Percentiles rank a stretch among this genome's conserved stretches.
Conservation (phyloP, 2,113 vertebrate species). For the Pseudolaguvia tuberculata region DNA sequence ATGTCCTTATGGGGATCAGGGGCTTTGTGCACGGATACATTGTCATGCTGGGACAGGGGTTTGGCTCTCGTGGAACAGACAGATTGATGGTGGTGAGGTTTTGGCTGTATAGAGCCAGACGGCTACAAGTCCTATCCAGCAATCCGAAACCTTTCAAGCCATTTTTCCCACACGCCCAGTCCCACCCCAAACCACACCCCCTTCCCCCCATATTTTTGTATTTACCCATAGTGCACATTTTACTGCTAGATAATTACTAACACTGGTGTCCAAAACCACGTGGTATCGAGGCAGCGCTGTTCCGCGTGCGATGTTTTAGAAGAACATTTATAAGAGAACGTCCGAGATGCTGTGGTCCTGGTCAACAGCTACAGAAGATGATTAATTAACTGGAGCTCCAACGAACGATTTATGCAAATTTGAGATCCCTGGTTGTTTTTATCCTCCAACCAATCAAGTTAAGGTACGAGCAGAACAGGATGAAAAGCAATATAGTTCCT, state of each 20-base stretch:
- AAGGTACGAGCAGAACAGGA: conserved; percentile 37
- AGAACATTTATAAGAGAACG: conserved; percentile 4
- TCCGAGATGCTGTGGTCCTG: conserved; percentile 1
- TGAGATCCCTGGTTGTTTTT: conserved; percentile 17
- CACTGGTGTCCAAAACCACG: background rate
- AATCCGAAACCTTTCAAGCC: background rate
- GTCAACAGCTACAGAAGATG: background rate
- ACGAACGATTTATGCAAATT: conserved; percentile 35
- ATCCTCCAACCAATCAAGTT: conserved; percentile 23
- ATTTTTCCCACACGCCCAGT: no score
- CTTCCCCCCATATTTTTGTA: background rate
- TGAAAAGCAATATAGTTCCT: conserved; percentile 46
- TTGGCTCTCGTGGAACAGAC: no score
- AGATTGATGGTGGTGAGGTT: no score
- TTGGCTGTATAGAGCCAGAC: conserved; percentile 24
- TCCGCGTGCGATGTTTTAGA: background rate
- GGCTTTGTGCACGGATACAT: no score
- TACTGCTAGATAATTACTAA: conserved; percentile 3
- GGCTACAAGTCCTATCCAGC: conserved; percentile 19
- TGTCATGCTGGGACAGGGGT: no score
- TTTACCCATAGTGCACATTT: no score
- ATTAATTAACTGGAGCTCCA: conserved; percentile 30
- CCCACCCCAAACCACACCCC: background rate
- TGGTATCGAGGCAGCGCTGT: background rate
- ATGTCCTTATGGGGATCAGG: no score